A percentile compares a stretch with the other conserved stretches of the same genome.
Conservation (phyloP, 2,888 invertebrate species). For the Dryobotodes eremita region DNA sequence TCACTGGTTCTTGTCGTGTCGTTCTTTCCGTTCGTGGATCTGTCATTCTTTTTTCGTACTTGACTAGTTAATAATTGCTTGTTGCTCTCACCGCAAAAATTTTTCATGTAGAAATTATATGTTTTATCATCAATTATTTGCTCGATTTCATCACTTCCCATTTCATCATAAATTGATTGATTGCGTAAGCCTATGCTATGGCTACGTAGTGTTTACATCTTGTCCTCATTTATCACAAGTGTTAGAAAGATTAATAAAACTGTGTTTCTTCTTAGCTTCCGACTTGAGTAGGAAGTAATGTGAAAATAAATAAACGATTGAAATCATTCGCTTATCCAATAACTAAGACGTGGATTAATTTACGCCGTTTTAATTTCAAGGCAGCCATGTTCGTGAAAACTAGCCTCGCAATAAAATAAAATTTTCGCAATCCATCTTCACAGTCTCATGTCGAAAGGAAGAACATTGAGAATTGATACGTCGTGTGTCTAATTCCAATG, state of each 20-base stretch:
- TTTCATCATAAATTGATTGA: conserved; percentile 2
- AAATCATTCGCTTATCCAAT: conserved; percentile 35
- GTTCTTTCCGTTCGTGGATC: no score
- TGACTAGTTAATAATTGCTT: background rate
- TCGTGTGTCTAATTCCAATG: conserved; percentile 52
- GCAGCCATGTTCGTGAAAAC: conserved; percentile 45
- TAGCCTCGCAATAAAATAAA: conserved; percentile 41
- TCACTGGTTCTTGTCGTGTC: no score
- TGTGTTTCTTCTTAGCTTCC: conserved; percentile 26
- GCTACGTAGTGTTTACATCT: background rate
- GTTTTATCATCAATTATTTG: background rate
- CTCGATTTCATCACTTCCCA: background rate
- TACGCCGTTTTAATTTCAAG: conserved; percentile 52
- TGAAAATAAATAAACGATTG: conserved; percentile 39
- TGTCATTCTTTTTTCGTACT: background rate
- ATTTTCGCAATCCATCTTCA: conserved; percentile 44
- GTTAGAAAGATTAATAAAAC: conserved; percentile 28
- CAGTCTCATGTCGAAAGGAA: conserved; percentile 36
- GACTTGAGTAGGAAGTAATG: conserved; percentile 35
- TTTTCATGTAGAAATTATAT: background rate
- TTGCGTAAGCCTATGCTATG: conserved; percentile 11
- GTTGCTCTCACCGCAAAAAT: background rate
- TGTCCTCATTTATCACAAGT: conserved; percentile 27
- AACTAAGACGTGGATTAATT: conserved; percentile 55
- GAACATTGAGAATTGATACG: conserved; percentile 53